Percentiles rank a stretch among this genome's conserved stretches.
Evolutionary conservation across 2,113 vertebrate species (phyloP).

Genomic region (Pelobates fuscus): DNA sequence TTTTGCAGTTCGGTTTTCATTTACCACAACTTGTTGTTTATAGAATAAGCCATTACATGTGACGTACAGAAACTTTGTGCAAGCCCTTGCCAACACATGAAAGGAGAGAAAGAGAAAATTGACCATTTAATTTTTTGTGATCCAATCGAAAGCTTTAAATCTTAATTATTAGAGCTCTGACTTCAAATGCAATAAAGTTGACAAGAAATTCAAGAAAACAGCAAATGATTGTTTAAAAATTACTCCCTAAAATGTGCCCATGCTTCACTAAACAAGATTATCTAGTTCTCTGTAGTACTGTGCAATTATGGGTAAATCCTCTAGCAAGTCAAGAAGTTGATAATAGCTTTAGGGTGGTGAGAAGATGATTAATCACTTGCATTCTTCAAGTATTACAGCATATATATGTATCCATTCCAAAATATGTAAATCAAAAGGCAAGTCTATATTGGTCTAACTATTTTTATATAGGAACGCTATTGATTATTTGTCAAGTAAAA

Average conservation of each 20-base stretch:
- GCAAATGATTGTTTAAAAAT: background rate
- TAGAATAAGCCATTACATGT: too few species aligned
- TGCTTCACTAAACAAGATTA: conserved; percentile 35
- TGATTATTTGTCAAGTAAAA: too few species aligned
- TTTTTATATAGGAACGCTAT: too few species aligned
- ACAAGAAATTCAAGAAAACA: background rate
- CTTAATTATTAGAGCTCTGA: background rate
- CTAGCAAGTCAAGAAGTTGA: conserved; percentile 14
- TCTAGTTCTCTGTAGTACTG: conserved; percentile 31
- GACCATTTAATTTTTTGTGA: too few species aligned
- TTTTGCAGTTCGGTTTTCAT: too few species aligned
- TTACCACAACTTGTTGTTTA: too few species aligned
- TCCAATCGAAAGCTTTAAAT: background rate
- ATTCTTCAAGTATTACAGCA: conserved; percentile 33
- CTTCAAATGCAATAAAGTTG: background rate
- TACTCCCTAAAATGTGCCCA: conserved; percentile 25
- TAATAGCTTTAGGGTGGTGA: conserved; percentile 39
- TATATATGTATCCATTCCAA: background rate
- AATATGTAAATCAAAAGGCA: background rate
- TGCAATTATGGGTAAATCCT: conserved; percentile 30
- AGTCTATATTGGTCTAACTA: too few species aligned
- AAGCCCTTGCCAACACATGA: too few species aligned
- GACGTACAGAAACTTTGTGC: too few species aligned
- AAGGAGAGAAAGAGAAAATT: too few species aligned
- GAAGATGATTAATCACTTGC: conserved; percentile 24